Evolutionary conservation across 2,113 vertebrate species (phyloP).

Genomic region (Sinocyclocheilus rhinocerous): DNA sequence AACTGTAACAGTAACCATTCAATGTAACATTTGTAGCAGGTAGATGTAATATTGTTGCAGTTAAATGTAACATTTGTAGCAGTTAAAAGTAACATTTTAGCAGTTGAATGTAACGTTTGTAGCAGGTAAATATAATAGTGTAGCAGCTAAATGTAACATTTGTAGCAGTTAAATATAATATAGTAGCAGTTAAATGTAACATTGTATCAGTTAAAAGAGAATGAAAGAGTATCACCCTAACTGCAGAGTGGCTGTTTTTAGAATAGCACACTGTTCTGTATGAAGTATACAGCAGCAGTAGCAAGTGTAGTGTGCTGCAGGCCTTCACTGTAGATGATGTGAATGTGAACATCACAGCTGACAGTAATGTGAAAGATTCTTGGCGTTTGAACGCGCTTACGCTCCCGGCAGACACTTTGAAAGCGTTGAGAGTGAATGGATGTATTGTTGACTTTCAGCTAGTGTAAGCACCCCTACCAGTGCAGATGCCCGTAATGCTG

Average conservation of each 20-base stretch:
- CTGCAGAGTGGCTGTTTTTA: not conserved
- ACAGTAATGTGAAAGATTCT: conserved; percentile 7
- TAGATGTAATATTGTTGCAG: no score
- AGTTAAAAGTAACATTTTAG: no score
- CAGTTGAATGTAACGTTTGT: no score
- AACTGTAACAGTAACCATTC: no score
- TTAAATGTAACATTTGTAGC: no score
- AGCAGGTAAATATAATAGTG: no score
- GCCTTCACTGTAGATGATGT: not conserved
- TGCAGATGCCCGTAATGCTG: not conserved
- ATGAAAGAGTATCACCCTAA: not conserved
- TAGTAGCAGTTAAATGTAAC: no score
- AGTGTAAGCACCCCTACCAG: not conserved
- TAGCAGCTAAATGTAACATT: no score
- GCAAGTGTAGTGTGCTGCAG: not conserved
- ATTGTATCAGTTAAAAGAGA: not conserved
- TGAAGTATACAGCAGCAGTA: not conserved
- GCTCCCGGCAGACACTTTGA: not conserved
- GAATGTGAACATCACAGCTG: not conserved
- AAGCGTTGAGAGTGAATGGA: not conserved
- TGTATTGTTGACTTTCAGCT: not conserved
- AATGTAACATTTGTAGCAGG: no score
- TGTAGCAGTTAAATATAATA: no score
- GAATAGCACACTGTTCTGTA: not conserved
- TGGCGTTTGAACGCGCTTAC: not conserved